phyloP scores from a whole-genome alignment of 2,888 invertebrate genomes.

The Steromphala cineraria region DNA sequence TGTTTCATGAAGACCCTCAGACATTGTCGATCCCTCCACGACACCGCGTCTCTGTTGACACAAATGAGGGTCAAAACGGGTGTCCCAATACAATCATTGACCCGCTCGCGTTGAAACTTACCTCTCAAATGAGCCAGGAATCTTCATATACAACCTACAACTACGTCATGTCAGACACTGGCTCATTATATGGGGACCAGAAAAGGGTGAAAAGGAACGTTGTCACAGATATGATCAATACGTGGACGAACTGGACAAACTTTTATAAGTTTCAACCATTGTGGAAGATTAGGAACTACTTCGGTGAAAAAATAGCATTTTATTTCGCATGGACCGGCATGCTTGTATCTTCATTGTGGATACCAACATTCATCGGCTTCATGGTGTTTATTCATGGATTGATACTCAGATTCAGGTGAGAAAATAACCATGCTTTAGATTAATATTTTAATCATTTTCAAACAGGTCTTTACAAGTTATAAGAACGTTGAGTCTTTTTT shows the following conservation, averaged over 20 bases:
- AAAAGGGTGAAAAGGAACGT: too few species aligned
- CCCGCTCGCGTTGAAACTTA: conserved; percentile 46
- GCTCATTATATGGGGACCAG: too few species aligned
- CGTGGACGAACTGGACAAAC: conserved; percentile 57
- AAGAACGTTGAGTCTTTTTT: too few species aligned
- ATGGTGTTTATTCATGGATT: conserved; percentile 75
- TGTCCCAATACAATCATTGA: conserved; percentile 18
- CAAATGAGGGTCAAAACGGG: conserved; percentile 27
- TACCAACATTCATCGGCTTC: conserved; percentile 75
- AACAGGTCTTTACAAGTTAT: too few species aligned
- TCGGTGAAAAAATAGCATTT: conserved; percentile 76
- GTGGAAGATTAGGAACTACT: conserved; percentile 76
- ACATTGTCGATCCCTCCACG: conserved; percentile 49
- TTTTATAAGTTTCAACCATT: conserved; percentile 74
- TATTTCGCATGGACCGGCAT: conserved; percentile 77
- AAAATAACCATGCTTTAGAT: too few species aligned
- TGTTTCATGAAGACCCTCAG: conserved; percentile 74
- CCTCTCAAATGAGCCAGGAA: conserved; percentile 56
- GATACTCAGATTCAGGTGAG: conserved; percentile 63
- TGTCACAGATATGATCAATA: too few species aligned
- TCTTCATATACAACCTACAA: too few species aligned
- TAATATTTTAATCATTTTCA: too few species aligned
- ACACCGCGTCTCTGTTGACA: conserved; percentile 43
- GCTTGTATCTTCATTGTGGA: conserved; percentile 73
- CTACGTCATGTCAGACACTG: too few species aligned